Percentiles rank a stretch among this genome's conserved stretches.
These are phyloP conservation scores for Tachina grossa DNA, from an alignment of 2,888 invertebrate species.

Conservation along the genomic window DNA sequence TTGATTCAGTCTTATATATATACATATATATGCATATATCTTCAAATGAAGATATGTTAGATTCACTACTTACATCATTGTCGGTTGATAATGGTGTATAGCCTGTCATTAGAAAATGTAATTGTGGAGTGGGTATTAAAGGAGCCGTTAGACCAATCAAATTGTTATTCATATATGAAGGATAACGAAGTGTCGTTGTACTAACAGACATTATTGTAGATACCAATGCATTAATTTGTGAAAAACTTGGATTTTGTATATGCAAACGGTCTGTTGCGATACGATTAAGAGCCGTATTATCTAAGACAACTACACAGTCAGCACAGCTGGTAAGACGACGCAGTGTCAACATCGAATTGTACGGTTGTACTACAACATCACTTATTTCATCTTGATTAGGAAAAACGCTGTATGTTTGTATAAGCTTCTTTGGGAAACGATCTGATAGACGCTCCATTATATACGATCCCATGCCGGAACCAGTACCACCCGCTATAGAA, in stretches of 20 bases:
- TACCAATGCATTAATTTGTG: conserved; percentile 98
- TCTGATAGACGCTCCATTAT: conserved; percentile 94
- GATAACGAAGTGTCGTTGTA: conserved; percentile 95
- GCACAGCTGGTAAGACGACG: conserved; percentile 97
- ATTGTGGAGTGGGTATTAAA: conserved; percentile 98
- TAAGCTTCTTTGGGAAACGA: conserved; percentile 98
- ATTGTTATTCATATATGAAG: conserved; percentile 99
- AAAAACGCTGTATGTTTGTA: conserved; percentile 99
- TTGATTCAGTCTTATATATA: too few relatives aligned
- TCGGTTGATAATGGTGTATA: conserved; percentile 97
- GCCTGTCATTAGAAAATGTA: conserved; percentile 99
- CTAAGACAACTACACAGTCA: conserved; percentile 98
- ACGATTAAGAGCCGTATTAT: conserved; percentile 98
- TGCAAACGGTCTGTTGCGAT: conserved; percentile 97
- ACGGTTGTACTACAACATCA: conserved; percentile 98
- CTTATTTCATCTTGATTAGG: conserved; percentile 98
- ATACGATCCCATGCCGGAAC: conserved; percentile 99
- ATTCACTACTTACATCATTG: conserved; percentile 84
- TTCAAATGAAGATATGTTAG: background rate
- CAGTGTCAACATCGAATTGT: conserved; percentile 96
- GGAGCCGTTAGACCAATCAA: conserved; percentile 97
- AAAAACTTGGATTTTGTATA: conserved; percentile 97
- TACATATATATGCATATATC: background rate
- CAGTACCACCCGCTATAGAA: conserved; percentile 99
- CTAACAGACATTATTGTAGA: conserved; percentile 99